phyloP scores from a whole-genome alignment of 2,797 vertebrate species.

The Poeciliopsis infans region DNA sequence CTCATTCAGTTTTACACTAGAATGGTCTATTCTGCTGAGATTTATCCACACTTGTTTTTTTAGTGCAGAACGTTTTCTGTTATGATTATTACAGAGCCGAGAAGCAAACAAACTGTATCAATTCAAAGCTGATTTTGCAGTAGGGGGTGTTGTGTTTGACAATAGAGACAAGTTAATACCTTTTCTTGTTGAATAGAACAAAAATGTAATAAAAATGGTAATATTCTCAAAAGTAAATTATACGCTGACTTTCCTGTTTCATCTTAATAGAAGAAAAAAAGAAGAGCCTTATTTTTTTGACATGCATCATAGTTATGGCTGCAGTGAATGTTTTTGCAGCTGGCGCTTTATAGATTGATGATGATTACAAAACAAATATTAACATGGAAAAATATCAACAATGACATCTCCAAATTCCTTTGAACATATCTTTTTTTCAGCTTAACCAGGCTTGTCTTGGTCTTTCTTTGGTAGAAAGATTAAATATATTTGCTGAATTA shows the following conservation, averaged over 20 bases:
- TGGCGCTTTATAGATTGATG: neutral
- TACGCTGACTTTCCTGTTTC: neutral
- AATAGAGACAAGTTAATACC: neutral
- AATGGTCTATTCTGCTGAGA: neutral
- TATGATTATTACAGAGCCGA: neutral
- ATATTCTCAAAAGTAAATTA: neutral
- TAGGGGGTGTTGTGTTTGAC: neutral
- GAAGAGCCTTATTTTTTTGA: neutral
- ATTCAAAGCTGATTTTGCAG: neutral
- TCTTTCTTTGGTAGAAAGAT: neutral
- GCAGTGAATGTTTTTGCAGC: neutral
- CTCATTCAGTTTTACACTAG: constrained; percentile 1
- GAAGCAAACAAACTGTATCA: neutral
- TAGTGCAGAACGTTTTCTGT: neutral
- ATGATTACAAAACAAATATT: neutral
- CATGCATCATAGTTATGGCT: neutral
- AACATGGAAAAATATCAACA: neutral
- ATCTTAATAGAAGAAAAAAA: neutral
- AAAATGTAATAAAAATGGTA: constrained; percentile 4
- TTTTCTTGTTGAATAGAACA: neutral
- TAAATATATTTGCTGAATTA: neutral
- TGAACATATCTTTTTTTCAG: neutral
- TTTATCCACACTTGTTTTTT: neutral
- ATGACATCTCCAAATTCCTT: neutral
- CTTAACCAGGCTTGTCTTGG: neutral